Base-by-base conservation (phyloP, 2,113 vertebrate genomes). In the Vulpes vulpes region DNA sequence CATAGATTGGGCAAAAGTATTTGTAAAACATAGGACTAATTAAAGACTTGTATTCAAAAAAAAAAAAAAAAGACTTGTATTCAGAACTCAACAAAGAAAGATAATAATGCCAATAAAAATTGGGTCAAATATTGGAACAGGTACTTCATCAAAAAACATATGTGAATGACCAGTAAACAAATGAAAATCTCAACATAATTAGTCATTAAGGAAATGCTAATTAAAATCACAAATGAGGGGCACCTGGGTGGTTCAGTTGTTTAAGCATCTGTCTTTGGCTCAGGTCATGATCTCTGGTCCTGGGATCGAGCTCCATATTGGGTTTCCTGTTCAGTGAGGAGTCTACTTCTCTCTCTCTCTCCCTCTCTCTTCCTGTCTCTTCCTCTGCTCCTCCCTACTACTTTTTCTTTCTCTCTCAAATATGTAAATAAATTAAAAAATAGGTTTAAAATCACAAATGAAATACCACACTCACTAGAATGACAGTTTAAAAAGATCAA, bases 101-200 rank as follows among this genome's bases (percentile, higher is more conserved):
- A 49, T 49, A 15, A 82, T 7, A 82, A 23, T 71, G 16, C 30
- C 9, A 73, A 38, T 35, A 85, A 73, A 88, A 67, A 83, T 10
- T 90, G 82, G 87, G 30, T 74, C 67, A 73, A 92, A 80, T 10
- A 80, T 20, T 71, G 62, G 83, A 87, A 95, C 20, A 73, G 51
- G 60, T 2, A 67, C 17, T 85, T 84, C 23, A 93, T 55, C 65
- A 87, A 51, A 94, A 51, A 53, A n/a, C 27, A 79, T 60, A 43
- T 78, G 43, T n/a, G 49, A 82, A 88, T 55, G 73, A 79, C 32
- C n/a, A 79, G 62, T 38, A 90, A 84, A 64, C 43, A 87, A 79
- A 89, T 65, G 38, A 59, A 89, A 80, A 49, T 80, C 5, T 80
- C 7, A 62, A 35, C 16, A 71, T 85, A 49, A 82, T 78, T 64